Evolutionary conservation across 2,113 vertebrate genomes (phyloP).

Genomic region (Campylomormyrus numenius): DNA sequence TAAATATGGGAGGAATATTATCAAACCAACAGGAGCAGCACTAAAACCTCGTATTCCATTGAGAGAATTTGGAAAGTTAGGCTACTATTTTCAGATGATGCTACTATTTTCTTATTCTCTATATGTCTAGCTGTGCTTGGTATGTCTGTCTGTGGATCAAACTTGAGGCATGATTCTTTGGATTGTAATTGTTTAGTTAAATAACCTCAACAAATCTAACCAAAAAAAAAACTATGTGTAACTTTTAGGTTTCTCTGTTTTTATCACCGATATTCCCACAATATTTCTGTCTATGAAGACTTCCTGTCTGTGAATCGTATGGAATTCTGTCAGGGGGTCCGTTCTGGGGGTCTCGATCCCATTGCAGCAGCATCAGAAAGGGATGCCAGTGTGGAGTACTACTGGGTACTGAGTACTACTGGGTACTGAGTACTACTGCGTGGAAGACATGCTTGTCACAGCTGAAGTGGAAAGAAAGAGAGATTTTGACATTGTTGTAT

Average conservation of each 20-base stretch:
- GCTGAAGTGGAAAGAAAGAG: not conserved
- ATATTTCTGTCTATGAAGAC: slow-evolving; percentile 8
- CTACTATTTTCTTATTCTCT: slow-evolving; percentile 42
- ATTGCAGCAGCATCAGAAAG: slow-evolving; percentile 2
- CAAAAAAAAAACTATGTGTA: slow-evolving; percentile 48
- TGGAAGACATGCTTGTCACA: not conserved
- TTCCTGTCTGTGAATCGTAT: slow-evolving; percentile 8
- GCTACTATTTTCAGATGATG: slow-evolving; percentile 11
- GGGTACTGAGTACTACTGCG: not conserved
- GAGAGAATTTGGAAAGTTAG: slow-evolving; percentile 12
- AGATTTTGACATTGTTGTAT: not conserved
- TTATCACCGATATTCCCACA: not conserved
- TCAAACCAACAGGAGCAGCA: slow-evolving; percentile 39
- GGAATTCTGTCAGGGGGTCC: slow-evolving; percentile 14
- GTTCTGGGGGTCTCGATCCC: slow-evolving; percentile 3
- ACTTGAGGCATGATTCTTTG: slow-evolving; percentile 42
- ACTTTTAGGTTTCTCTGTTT: slow-evolving; percentile 23
- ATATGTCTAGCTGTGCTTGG: slow-evolving; percentile 26
- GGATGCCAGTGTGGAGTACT: slow-evolving; percentile 12
- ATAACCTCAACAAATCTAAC: slow-evolving; percentile 59
- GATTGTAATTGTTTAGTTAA: slow-evolving; percentile 22
- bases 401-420: not conserved
- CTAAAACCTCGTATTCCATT: slow-evolving; percentile 28
- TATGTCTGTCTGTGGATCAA: slow-evolving; percentile 48
- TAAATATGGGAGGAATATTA: slow-evolving; percentile 32